Conservation (phyloP, 2,888 invertebrate species). For the Mesochorus sp. region DNA sequence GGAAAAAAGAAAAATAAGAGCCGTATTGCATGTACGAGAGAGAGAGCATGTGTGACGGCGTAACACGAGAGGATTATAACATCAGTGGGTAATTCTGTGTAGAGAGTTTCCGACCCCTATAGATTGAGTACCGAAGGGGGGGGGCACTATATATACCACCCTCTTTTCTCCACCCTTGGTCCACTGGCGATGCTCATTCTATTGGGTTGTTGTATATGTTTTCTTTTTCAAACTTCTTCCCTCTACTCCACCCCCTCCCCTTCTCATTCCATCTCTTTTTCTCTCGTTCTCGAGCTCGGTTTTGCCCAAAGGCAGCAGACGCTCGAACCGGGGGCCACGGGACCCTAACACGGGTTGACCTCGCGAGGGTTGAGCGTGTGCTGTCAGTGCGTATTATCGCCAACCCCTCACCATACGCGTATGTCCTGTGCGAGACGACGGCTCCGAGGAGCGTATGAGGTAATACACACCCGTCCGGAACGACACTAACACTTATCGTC, state of each 20-base stretch:
- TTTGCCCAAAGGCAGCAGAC: conserved; percentile 54
- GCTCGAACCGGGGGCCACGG: conserved; percentile 58
- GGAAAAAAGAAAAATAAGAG: conserved; percentile 66
- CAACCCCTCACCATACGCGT: conserved; percentile 66
- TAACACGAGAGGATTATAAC: conserved; percentile 82
- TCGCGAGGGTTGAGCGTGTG: conserved; percentile 72
- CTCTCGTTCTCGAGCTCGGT: conserved; percentile 23
- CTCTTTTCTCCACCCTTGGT: conserved; percentile 57
- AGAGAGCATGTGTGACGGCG: conserved; percentile 78
- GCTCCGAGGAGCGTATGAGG: conserved; percentile 35
- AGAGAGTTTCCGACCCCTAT: conserved; percentile 66
- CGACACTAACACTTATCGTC: conserved; percentile 47
- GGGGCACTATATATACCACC: conserved; percentile 29
- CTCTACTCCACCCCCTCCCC: conserved; percentile 41
- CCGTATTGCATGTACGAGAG: conserved; percentile 76
- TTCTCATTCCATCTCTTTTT: conserved; percentile 32
- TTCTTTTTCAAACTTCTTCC: conserved; percentile 71
- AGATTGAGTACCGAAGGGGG: conserved; percentile 37
- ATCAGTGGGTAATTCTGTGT: conserved; percentile 80
- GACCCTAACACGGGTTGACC: conserved; percentile 58
- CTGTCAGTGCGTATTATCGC: conserved; percentile 81
- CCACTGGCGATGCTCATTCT: conserved; percentile 78
- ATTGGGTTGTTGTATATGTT: conserved; percentile 77
- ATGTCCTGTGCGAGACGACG: conserved; percentile 52
- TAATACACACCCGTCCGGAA: conserved; percentile 61